Evolutionary conservation across 2,888 invertebrate genomes (phyloP), one percentile per base, ranked within the genome.

Genomic region (Drosophila neutralis): DNA sequence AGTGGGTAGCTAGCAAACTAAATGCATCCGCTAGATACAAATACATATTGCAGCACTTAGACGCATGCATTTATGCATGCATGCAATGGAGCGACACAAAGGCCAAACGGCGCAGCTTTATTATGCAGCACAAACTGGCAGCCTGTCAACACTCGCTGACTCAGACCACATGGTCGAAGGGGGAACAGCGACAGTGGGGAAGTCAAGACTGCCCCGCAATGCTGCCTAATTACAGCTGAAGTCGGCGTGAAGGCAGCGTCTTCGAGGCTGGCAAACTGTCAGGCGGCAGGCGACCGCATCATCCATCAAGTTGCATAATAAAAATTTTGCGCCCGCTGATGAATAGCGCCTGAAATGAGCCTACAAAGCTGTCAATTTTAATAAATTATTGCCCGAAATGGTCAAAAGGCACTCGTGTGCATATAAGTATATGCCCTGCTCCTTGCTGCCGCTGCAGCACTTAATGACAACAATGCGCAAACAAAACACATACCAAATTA

Each of bases 291-390:
- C 89, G 83, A 89, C 84, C 87, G 86, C 91, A 90, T 88, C 90
- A 90, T 91, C 87, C 90, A 91, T 91, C 91, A 91, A 88, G 83
- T 91, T 90, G 89, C 90, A 91, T 91, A 91, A 91, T 91, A 91
- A 91, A 91, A 91, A 83, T 87, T 87, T 87, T 87, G 80, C 84
- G 85, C 86, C 80, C 72, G 80, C 72, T 91, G 91, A 91, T 91
- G 91, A 91, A 91, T 91, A 91, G 90, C 90, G 87, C 90, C 89
- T 91, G 85, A 91, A 91, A 91, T 91, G 90, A 91, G 91, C 91
- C 90, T 87, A 88, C 91, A 91, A 89, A 86, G 88, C 91, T 91
- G 91, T 91, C 91, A 91, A 91, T 91, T 91, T 91, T 90, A 91
- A 91, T 91, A 91, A 91, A 91, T 91, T 91, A 91, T 91, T 85